A percentile compares a stretch with the other conserved stretches of the same genome.
Evolutionary conservation across 37 sponge, comb jelly and placozoan species (phyloP).

Genomic region (Geodia barretti): DNA sequence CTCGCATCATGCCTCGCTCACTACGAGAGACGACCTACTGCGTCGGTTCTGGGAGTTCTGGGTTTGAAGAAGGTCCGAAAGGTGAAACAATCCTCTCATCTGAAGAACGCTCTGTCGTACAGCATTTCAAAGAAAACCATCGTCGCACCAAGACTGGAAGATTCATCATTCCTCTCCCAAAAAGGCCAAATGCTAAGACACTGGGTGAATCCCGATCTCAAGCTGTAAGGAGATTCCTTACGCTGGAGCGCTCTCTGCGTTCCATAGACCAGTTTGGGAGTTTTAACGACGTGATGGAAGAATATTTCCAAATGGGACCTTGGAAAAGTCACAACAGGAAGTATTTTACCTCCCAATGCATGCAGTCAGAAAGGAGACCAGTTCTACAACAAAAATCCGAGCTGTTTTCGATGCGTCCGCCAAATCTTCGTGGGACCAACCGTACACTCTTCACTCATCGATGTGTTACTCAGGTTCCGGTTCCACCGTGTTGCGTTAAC

Average conservation of each 20-base stretch:
- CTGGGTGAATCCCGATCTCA: conserved; percentile 30
- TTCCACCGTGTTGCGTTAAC: conserved; percentile 30
- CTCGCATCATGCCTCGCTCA: too few relatives aligned
- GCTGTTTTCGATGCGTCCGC: conserved; percentile 43
- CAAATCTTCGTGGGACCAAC: conserved; percentile 25
- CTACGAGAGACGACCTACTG: too few relatives aligned
- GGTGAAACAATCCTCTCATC: neutral
- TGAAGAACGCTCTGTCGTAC: conserved; percentile 14
- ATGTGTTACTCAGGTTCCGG: conserved; percentile 27
- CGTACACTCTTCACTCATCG: conserved; percentile 17
- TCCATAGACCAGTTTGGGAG: conserved; percentile 11
- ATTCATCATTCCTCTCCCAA: conserved; percentile 19
- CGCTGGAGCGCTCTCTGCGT: conserved; percentile 20
- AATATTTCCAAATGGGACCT: conserved; percentile 11
- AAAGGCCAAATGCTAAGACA: neutral
- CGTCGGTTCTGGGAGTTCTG: conserved; percentile 20
- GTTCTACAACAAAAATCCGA: conserved; percentile 28
- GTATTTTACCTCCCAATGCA: conserved; percentile 43
- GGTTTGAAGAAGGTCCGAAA: conserved; percentile 22
- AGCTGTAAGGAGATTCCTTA: conserved; percentile 20
- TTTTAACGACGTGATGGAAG: conserved; percentile 14
- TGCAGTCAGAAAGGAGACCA: conserved; percentile 28
- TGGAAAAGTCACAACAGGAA: conserved; percentile 9
- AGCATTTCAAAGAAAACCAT: conserved; percentile 22
- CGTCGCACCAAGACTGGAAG: conserved; percentile 7